Conservation (phyloP, 92 coral and sea anemone species). For the Palythoa caribaeorum region DNA sequence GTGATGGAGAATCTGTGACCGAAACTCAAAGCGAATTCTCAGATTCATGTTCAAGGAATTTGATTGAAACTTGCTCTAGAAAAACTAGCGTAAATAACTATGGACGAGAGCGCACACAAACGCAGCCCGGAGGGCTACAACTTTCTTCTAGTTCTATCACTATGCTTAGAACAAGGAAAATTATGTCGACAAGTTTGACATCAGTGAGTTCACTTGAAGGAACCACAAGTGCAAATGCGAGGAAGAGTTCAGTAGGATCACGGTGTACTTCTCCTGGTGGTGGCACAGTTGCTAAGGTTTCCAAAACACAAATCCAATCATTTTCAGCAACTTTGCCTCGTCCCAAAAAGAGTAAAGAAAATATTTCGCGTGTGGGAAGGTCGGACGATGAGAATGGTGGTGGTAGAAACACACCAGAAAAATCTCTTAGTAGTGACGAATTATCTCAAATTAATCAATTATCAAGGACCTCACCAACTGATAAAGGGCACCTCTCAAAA, state of each 20-base stretch:
- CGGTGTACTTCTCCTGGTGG: slow-evolving; percentile 86
- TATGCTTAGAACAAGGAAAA: slow-evolving; percentile 72
- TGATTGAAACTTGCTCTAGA: slow-evolving; percentile 21
- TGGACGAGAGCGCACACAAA: slow-evolving; percentile 2
- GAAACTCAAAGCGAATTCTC: slow-evolving; percentile 57
- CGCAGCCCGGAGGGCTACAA: slow-evolving; percentile 32
- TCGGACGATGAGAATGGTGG: slow-evolving; percentile 76
- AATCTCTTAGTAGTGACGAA: slow-evolving; percentile 58
- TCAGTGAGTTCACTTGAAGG: slow-evolving; percentile 97
- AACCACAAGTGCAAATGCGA: slow-evolving; percentile 54
- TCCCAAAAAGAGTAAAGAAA: slow-evolving; percentile 72
- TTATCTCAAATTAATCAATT: slow-evolving; percentile 47
- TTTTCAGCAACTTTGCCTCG: slow-evolving; percentile 83
- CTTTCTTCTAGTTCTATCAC: slow-evolving; percentile 40
- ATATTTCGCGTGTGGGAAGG: slow-evolving; percentile 59
- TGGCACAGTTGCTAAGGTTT: slow-evolving; percentile 81
- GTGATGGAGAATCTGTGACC: slow-evolving; percentile 78
- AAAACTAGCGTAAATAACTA: slow-evolving; percentile 14
- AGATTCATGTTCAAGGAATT: slow-evolving; percentile 38
- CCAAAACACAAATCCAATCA: slow-evolving; percentile 93
- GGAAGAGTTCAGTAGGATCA: slow-evolving; percentile 65
- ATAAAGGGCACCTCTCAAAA: slow-evolving; percentile 56
- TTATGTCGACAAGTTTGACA: slow-evolving; percentile 97
- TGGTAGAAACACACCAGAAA: slow-evolving; percentile 53
- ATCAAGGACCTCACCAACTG: slow-evolving; percentile 31